Evolutionary conservation across 2,113 vertebrate species (phyloP), one percentile per base, ranked within the genome.

Genomic region (Eubucco bourcierii): DNA sequence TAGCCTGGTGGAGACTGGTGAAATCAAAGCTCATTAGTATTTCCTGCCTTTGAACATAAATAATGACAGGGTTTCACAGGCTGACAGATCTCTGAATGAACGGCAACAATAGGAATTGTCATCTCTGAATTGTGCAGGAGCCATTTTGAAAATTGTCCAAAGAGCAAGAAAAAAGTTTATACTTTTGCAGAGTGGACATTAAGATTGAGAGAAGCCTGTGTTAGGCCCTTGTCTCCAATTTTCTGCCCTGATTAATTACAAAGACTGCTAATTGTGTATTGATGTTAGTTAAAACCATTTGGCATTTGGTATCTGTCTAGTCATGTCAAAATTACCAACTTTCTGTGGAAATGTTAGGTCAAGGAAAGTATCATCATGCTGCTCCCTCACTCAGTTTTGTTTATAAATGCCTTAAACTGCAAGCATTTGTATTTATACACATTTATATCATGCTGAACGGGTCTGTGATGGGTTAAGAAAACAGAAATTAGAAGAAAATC

Each of bases 171-270:
- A 96, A 94, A 97, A 93, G 95, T 96, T 97, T 97, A 95, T 90
- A 95, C 93, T 96, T 95, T 60, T 97, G 94, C 96, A 95, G 91
- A 97, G 96, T 84, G 93, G 92, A 97, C 92, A 95, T 91, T 94
- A 97, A 96, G 96, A 94, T 96, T 96, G 97, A 96, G 96, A 95
- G 93, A 92, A 94, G 95, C 86, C 97, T 91, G 93, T 96, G 95
- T 92, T 96, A 96, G 75, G 91, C 95, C 90, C 97, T 98, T 98
- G 97, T 98, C 95, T 98, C 97, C 97, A 97, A 98, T 98, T 98
- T 98, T 98, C 98, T 98, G 98, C 98, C 97, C 98, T 98, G 97
- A 98, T 98, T 98, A 98, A 98, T 98, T 97, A 97, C 97, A 98
- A 98, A 98, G 97, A 95, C 95, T 97, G 92, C 90, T 98, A 98